Conservation (phyloP, 1,140 invertebrate species). For the Nymphalis io region DNA sequence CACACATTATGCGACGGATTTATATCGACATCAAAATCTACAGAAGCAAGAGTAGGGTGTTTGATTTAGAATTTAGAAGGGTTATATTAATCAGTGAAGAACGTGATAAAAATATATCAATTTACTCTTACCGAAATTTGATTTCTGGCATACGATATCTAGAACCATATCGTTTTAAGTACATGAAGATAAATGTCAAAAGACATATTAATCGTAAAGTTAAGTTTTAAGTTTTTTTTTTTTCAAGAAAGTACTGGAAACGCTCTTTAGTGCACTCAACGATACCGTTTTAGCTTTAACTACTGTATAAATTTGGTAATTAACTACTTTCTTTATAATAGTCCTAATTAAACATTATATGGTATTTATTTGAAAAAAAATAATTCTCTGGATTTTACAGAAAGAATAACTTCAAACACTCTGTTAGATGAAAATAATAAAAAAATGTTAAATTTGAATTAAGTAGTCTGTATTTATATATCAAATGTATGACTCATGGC, state of each 20-base stretch:
- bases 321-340: no score
- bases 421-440: background rate
- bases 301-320: no score
- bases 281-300: no score
- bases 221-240: no score
- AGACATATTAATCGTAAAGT: no score
- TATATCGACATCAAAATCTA: slow-evolving; percentile 58
- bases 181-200: background rate
- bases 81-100: slow-evolving; percentile 36
- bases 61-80: slow-evolving; percentile 65
- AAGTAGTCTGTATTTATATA: slow-evolving; percentile 4
- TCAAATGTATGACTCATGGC: slow-evolving; percentile 19
- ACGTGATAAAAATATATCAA: background rate
- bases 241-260: no score
- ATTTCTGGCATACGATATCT: background rate
- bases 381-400: no score
- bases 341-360: no score
- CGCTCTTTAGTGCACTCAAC: no score
- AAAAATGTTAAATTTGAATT: background rate
- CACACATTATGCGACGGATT: slow-evolving; percentile 67
- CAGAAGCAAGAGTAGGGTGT: slow-evolving; percentile 58
- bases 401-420: no score
- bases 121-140: background rate
- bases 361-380: no score
- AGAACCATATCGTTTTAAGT: background rate